These are phyloP conservation scores for Andricus curvator DNA, from an alignment of 2,888 invertebrate genomes.

Conservation along the genomic window DNA sequence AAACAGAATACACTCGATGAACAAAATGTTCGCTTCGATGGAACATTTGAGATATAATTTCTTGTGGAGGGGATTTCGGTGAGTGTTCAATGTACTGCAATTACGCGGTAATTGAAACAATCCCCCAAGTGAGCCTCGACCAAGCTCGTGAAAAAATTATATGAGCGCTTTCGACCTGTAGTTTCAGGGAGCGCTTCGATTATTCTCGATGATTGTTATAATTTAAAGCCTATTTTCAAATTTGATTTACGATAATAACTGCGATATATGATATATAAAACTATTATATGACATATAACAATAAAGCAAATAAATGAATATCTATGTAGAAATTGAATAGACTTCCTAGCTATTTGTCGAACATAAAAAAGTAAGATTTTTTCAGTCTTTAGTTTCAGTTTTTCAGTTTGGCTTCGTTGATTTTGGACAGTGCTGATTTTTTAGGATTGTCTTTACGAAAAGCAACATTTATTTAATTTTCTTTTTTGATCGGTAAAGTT, in stretches of 20 bases:
- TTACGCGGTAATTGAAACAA: conserved; percentile 67
- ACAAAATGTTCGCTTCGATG: conserved; percentile 63
- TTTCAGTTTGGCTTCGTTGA: background rate
- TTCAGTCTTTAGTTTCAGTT: background rate
- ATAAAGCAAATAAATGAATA: conserved; percentile 73
- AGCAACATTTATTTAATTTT: no score
- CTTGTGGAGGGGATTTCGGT: conserved; percentile 57
- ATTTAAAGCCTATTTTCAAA: conserved; percentile 76
- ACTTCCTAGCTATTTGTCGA: conserved; percentile 40
- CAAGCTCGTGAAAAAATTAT: conserved; percentile 62
- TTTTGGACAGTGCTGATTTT: background rate
- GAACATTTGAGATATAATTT: conserved; percentile 66
- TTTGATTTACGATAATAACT: conserved; percentile 73
- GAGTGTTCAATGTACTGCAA: conserved; percentile 62
- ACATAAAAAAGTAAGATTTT: background rate
- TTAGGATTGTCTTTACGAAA: no score
- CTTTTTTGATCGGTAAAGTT: no score
- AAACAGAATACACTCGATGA: conserved; percentile 32
- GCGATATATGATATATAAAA: conserved; percentile 72
- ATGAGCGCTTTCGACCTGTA: conserved; percentile 63
- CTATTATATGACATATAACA: conserved; percentile 75
- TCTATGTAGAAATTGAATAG: conserved; percentile 45
- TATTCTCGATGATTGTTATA: conserved; percentile 72
- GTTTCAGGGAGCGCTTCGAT: conserved; percentile 71
- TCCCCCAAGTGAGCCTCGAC: conserved; percentile 63